Evolutionary conservation across 2,888 invertebrate genomes (phyloP), one percentile per base, ranked within the genome.

Genomic region (Acleris literana): DNA sequence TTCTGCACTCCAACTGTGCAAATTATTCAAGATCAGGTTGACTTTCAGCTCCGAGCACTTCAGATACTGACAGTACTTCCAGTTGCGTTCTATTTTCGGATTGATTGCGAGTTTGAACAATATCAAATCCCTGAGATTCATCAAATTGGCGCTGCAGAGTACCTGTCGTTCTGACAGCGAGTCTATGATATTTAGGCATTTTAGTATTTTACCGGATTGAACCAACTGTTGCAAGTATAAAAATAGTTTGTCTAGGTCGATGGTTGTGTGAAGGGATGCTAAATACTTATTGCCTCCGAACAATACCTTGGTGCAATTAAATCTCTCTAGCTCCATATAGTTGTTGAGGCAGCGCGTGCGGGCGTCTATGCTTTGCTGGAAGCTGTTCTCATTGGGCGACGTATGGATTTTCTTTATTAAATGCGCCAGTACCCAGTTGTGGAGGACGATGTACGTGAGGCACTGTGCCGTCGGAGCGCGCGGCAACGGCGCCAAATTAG

Each of bases 391-490:
- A 49, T 92, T 92, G 5, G 92, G 86, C 6, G 94, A 88, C 1
- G 93, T 91, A 73, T 95, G 94, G 70, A 95, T 94, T 78, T 94
- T 94, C 74, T 94, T 94, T 29, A 95, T 92, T n/a, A 96, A 92
- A 76, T 95, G 94, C 0, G 95, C 95, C 52, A 96, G 78, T 0
- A 95, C 88, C 95, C 95, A 95, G 75, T 95, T 95, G 70, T 95
- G 93, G 53, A 94, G 88, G 62, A 94, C 94, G 2, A 96, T 90
- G 75, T 95, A 95, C 3, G 93, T 93, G 20, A 95, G 86, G 60
- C 94, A 92, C 66, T 92, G 93, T 1, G 91, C 86, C 60, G 92
- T 93, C 0, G 95, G 93, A 18, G 88, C 77, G 0, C 85, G 83
- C 1, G 87, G 87, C 18, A 92, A 64, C 0, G 92, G 90, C 6